phyloP scores from a whole-genome alignment of 2,797 vertebrate genomes.

The Morus bassanus region DNA sequence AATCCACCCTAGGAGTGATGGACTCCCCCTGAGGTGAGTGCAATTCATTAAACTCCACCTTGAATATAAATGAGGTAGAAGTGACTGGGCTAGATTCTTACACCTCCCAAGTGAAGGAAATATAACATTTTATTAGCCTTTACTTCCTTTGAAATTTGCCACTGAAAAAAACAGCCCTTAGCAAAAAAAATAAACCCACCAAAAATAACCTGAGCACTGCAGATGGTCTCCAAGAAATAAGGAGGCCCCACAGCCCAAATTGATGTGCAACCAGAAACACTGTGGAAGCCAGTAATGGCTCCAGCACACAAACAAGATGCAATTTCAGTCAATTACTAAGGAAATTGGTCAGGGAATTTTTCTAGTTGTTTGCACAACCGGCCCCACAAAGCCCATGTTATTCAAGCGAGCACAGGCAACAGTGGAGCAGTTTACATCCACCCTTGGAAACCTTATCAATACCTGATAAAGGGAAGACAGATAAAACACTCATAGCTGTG shows the following conservation, averaged over 20 bases:
- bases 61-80: not conserved
- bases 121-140: not conserved
- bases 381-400: not conserved
- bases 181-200: not conserved
- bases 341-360: not conserved
- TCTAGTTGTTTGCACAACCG: not conserved
- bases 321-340: not conserved
- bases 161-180: not conserved
- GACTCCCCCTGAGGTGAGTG: not conserved
- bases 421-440: not conserved
- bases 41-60: not conserved
- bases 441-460: not conserved
- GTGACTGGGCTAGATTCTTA: not conserved
- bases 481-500: not conserved
- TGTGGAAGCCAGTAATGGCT: not conserved
- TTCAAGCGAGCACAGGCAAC: rapidly evolving
- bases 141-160: not conserved
- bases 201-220: not conserved
- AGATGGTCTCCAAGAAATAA: not conserved
- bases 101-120: not conserved
- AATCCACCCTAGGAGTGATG: not conserved
- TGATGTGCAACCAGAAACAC: not conserved
- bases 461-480: not conserved
- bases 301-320: not conserved
- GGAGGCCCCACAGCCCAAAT: not conserved